Evolutionary conservation across 2,888 invertebrate genomes (phyloP).

Genomic region (Ormia ochracea): DNA sequence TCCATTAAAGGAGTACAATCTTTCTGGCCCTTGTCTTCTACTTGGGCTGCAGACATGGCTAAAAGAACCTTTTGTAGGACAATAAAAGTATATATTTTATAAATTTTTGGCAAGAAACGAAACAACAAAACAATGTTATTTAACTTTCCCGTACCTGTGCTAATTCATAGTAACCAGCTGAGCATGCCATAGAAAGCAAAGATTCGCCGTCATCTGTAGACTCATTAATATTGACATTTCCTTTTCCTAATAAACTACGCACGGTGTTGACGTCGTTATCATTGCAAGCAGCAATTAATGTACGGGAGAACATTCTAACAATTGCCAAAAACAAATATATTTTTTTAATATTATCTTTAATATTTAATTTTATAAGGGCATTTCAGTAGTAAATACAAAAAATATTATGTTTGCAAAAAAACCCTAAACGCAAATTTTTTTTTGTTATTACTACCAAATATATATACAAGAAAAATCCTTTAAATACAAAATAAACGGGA

Average conservation of each 20-base stretch:
- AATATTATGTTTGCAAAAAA: no score
- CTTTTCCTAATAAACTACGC: conserved; percentile 93
- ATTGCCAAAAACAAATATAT: no score
- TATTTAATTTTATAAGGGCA: no score
- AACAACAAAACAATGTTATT: not conserved
- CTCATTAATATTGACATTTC: conserved; percentile 92
- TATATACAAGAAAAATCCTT: no score
- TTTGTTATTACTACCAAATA: no score
- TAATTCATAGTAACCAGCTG: conserved; percentile 97
- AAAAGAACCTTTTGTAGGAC: conserved; percentile 84
- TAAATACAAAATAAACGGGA: no score
- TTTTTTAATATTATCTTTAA: no score
- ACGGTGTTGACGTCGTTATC: conserved; percentile 97
- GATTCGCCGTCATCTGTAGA: conserved; percentile 98
- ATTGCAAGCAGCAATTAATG: conserved; percentile 93
- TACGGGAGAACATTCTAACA: conserved; percentile 79
- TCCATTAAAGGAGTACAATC: conserved; percentile 99
- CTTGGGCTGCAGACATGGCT: conserved; percentile 98
- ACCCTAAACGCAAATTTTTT: no score
- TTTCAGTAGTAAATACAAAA: no score
- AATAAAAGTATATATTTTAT: not conserved
- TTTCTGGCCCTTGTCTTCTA: conserved; percentile 97
- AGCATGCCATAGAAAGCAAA: conserved; percentile 95
- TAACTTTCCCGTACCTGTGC: conserved; percentile 84
- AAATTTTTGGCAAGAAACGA: not conserved